A percentile compares a stretch with the other conserved stretches of the same genome.
phyloP scores from a whole-genome alignment of 2,797 vertebrate species.

The Tauraco hartlaubi region DNA sequence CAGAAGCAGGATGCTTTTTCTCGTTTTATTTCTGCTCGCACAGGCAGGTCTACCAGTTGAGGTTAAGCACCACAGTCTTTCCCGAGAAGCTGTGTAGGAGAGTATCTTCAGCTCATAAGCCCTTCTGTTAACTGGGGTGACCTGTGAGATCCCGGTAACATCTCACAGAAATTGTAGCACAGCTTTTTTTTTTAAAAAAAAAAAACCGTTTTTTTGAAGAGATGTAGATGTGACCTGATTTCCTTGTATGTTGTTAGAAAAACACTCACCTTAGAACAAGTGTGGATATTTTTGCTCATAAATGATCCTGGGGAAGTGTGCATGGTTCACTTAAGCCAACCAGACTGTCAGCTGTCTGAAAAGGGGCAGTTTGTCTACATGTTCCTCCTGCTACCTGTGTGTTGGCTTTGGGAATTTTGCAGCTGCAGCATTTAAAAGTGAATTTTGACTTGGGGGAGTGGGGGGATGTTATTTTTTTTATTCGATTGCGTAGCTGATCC shows the following conservation, averaged over 20 bases:
- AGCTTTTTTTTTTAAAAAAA: not conserved
- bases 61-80: not conserved
- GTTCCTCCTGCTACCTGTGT: not conserved
- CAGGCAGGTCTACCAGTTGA: not conserved
- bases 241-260: not conserved
- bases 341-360: not conserved
- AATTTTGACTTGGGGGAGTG: not conserved
- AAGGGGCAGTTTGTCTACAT: not conserved
- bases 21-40: not conserved
- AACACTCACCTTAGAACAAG: not conserved
- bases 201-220: not conserved
- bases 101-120: not conserved
- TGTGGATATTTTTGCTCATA: not conserved
- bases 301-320: not conserved
- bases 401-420: not conserved
- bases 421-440: not conserved
- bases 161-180: not conserved
- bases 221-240: not conserved
- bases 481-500: not conserved
- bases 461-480: not conserved
- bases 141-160: not conserved
- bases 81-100: not conserved
- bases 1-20: constrained; percentile 11
- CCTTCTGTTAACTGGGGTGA: not conserved
- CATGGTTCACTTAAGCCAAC: not conserved